Percentiles rank a stretch among this genome's conserved stretches.
Evolutionary conservation across 2,888 invertebrate species (phyloP).

Genomic region (Megamerina dolium): DNA sequence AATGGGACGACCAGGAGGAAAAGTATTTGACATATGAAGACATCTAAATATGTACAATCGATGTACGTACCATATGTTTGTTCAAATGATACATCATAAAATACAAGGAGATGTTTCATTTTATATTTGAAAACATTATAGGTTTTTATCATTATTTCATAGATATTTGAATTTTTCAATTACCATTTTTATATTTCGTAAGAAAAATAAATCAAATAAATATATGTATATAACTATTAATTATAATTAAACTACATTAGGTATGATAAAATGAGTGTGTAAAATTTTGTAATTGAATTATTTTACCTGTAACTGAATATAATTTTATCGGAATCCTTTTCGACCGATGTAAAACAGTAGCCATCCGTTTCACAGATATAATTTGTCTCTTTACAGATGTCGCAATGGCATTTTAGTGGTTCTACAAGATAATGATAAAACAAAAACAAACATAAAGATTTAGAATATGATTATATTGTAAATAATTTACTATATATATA

Average conservation of each 20-base stretch:
- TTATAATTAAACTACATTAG: no score
- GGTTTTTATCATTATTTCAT: background rate
- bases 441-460: no score
- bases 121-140: constrained; percentile 6
- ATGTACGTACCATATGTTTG: no score
- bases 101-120: constrained; percentile 3
- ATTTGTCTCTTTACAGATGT: constrained; percentile 67
- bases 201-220: no score
- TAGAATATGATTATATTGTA: constrained; percentile 3
- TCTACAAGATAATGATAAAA: constrained; percentile 21
- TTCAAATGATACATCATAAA: no score
- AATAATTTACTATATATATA: no score
- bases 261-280: no score
- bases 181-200: no score
- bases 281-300: no score
- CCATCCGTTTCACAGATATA: constrained; percentile 84
- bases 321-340: constrained; percentile 39
- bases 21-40: constrained; percentile 43
- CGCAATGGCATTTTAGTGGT: constrained; percentile 74
- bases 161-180: no score
- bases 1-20: constrained; percentile 46
- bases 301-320: constrained; percentile 73
- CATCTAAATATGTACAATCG: constrained; percentile 43
- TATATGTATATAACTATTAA: no score
- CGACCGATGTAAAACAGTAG: constrained; percentile 77